Evolutionary conservation across 1,140 invertebrate species (phyloP).

Genomic region (Drosophila obscura): DNA sequence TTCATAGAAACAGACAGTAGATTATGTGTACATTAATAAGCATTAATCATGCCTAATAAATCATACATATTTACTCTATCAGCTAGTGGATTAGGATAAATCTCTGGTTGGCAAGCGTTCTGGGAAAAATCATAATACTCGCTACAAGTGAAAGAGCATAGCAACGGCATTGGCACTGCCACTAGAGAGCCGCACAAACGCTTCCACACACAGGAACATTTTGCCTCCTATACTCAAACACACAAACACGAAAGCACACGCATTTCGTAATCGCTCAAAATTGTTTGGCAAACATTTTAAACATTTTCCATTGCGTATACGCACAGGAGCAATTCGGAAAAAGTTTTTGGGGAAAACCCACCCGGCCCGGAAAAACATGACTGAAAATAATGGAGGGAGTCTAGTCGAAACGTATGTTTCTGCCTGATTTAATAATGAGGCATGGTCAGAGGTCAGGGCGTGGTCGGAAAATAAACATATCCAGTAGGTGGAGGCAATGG

Average conservation of each 20-base stretch:
- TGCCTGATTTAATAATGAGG: slow-evolving; percentile 4
- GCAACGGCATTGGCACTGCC: slow-evolving; percentile 29
- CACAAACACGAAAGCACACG: slow-evolving; percentile 11
- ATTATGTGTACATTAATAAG: too few species aligned
- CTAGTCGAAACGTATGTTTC: neutral
- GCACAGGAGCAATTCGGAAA: slow-evolving; percentile 17
- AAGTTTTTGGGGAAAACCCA: slow-evolving; percentile 4
- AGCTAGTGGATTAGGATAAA: too few species aligned
- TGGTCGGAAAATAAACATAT: slow-evolving; percentile 11
- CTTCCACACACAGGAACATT: slow-evolving; percentile 4
- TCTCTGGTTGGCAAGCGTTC: too few species aligned
- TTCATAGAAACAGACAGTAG: too few species aligned
- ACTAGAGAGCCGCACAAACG: slow-evolving; percentile 27
- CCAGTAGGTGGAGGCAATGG: neutral
- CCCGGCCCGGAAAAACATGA: neutral
- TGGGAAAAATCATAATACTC: too few species aligned
- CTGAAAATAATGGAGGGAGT: too few species aligned
- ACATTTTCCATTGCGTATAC: slow-evolving; percentile 26
- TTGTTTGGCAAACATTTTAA: slow-evolving; percentile 66
- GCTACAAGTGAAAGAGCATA: too few species aligned
- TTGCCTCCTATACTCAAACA: neutral
- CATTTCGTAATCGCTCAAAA: slow-evolving; percentile 65
- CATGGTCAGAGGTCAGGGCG: slow-evolving; percentile 11
- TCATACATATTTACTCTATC: too few species aligned
- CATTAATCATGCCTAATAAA: too few species aligned